Evolutionary conservation across 2,113 vertebrate genomes (phyloP), one percentile per base, ranked within the genome.

Genomic region (Clarias batrachus): DNA sequence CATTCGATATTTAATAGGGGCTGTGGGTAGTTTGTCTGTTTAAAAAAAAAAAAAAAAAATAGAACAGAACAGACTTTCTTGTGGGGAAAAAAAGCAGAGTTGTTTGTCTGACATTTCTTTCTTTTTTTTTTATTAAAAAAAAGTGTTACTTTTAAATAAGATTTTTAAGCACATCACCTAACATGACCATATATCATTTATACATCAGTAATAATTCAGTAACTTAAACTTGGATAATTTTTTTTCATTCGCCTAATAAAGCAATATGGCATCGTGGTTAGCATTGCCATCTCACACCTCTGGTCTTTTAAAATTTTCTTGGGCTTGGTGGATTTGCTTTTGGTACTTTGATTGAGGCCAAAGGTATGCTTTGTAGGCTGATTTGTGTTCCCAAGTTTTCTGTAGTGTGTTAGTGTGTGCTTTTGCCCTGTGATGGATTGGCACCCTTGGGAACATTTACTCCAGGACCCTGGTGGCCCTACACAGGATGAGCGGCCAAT

Each of bases 1-100:
- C 12, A 59, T 82, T 78, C 33, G 56, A 71, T 85, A n/a, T 68
- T 30, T 41, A 70, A 79, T 68, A 62, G 59, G 27, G 14, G 56
- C 8, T 57, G 25, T 79, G n/a, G 77, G 65, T 70, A 23, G 33
- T 70, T 63, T 73, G 57, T 23, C 23, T 77, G 57, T 74, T 71
- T 48, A 48, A 48, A 48, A 48, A 48, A 48, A 41, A 41, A 48
- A 41, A 41, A 41, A 63, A 62, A 74, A 59, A 60, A 70, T 14
- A 59, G 16, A 30, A 62, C 78, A 81, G 19, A 37, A 62, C 8
- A 21, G 19, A 60, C 56, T 30, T 78, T 77, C 17, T 54, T 54
- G 12, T n/a, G 21, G 0, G 21, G 0, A 4, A 52, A 78, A 4
- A 16, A 78, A 57, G 7, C 76, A 76, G 41, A 37, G 5, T 6